Percentiles rank a stretch among this genome's conserved stretches.
Evolutionary conservation across 2,797 vertebrate species (phyloP).

Genomic region (Neosalanx taihuensis): DNA sequence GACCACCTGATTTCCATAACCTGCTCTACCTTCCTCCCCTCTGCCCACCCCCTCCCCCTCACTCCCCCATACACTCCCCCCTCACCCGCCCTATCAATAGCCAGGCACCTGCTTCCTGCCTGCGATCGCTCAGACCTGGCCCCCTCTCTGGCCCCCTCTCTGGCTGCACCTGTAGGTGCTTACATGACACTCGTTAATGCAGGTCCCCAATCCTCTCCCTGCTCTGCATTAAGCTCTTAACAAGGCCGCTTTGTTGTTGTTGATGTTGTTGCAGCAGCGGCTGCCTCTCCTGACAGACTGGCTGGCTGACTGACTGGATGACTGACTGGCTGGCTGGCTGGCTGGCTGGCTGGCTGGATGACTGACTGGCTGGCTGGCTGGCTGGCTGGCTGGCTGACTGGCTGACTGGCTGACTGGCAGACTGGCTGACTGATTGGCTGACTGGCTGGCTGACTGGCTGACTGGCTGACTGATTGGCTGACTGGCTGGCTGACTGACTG

Average conservation of each 20-base stretch:
- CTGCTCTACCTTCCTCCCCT: conserved; percentile 63
- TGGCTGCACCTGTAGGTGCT: conserved; percentile 76
- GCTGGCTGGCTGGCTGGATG: too few relatives aligned
- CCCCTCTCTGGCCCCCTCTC: conserved; percentile 61
- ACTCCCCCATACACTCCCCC: not conserved
- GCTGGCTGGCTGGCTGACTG: too few relatives aligned
- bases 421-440: too few relatives aligned
- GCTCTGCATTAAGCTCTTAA: conserved; percentile 51
- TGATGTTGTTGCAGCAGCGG: conserved; percentile 15
- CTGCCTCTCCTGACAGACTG: not conserved
- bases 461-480: too few relatives aligned
- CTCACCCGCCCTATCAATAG: conserved; percentile 74
- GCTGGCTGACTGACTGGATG: too few relatives aligned
- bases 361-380: too few relatives aligned
- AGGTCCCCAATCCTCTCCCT: conserved; percentile 25
- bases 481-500: not conserved
- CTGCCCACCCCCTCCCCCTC: conserved; percentile 43
- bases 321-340: too few relatives aligned
- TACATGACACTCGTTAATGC: conserved; percentile 56
- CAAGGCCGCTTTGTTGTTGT: conserved; percentile 3
- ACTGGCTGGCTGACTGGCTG: too few relatives aligned
- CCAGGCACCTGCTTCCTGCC: conserved; percentile 88
- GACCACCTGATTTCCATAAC: conserved; percentile 82
- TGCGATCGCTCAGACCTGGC: conserved; percentile 54
- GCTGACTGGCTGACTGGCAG: too few relatives aligned